phyloP scores from a whole-genome alignment of 2,797 vertebrate genomes.

The Craterocephalus amniculus region DNA sequence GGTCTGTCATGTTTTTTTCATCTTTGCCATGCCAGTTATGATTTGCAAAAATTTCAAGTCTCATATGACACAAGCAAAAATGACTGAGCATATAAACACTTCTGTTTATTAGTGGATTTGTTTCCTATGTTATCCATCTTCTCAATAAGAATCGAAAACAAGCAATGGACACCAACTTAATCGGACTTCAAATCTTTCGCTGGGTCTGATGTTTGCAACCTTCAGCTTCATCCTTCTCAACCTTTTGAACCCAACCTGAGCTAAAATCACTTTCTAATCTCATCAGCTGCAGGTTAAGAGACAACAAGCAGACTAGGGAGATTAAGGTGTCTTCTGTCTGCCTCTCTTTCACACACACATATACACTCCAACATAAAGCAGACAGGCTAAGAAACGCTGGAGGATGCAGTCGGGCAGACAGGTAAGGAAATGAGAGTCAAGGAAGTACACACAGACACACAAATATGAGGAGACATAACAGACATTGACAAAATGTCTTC shows the following conservation, averaged over 20 bases:
- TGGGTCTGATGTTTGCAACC: constrained; percentile 3
- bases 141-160: neutral
- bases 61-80: neutral
- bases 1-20: neutral
- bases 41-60: neutral
- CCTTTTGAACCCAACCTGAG: constrained; percentile 41
- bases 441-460: constrained; percentile 16
- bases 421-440: constrained; percentile 49
- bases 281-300: constrained; percentile 65
- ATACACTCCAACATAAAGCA: constrained; percentile 6
- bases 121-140: neutral
- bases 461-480: neutral
- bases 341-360: constrained; percentile 11
- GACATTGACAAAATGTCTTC: constrained; percentile 42
- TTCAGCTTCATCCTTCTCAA: constrained; percentile 28
- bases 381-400: constrained; percentile 24
- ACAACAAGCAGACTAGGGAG: constrained; percentile 71
- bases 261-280: constrained; percentile 71
- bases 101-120: neutral
- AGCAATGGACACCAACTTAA: neutral
- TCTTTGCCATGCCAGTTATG: neutral
- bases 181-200: neutral
- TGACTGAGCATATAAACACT: too few relatives aligned
- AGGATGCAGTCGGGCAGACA: constrained; percentile 19
- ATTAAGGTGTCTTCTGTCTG: constrained; percentile 52